Evolutionary conservation across 2,113 vertebrate species (phyloP).

Genomic region (Paramormyrops kingsleyae): DNA sequence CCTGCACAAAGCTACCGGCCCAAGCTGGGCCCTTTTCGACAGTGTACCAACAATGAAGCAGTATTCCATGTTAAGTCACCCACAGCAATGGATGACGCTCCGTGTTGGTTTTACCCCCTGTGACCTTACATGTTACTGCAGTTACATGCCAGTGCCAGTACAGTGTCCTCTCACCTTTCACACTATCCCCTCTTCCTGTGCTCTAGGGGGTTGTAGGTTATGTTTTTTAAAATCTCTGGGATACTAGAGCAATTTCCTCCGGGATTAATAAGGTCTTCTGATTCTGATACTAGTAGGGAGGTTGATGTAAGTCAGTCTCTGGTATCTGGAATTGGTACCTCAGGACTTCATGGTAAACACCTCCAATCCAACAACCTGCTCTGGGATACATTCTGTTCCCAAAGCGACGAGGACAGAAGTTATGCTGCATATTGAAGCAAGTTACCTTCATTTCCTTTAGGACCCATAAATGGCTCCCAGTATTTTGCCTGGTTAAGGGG

Average conservation of each 20-base stretch:
- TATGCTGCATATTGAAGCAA: background rate
- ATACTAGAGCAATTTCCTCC: no score
- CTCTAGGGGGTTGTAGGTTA: background rate
- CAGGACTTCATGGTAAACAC: background rate
- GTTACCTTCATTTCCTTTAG: background rate
- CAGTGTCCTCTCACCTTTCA: background rate
- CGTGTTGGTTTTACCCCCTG: background rate
- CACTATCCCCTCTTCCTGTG: background rate
- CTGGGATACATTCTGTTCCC: background rate
- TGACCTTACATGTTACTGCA: background rate
- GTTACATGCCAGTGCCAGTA: background rate
- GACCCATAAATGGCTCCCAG: background rate
- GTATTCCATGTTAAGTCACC: background rate
- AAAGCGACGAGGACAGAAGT: background rate
- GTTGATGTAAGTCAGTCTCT: background rate
- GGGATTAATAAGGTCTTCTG: no score
- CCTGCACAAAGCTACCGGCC: background rate
- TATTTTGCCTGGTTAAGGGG: background rate
- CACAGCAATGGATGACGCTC: background rate
- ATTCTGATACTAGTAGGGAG: background rate
- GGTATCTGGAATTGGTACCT: background rate
- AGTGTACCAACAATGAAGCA: background rate
- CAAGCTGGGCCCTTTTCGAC: background rate
- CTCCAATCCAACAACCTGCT: background rate
- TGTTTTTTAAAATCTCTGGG: background rate